Evolutionary conservation across 1,140 invertebrate genomes (phyloP).

Genomic region (Galleria mellonella): DNA sequence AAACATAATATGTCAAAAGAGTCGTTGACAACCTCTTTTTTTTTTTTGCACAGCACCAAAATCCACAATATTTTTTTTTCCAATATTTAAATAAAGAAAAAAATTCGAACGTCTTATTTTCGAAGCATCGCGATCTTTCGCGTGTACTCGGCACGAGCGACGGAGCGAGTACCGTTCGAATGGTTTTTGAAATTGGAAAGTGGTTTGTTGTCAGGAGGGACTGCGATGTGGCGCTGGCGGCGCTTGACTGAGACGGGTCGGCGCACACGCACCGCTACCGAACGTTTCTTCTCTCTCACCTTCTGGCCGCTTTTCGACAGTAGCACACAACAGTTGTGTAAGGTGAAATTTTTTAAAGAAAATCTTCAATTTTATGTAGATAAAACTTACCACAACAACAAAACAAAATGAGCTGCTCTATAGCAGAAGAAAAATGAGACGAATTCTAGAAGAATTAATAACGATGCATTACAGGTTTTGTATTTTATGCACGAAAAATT

Average conservation of each 20-base stretch:
- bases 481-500: no score
- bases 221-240: constrained; percentile 16
- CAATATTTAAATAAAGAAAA: constrained; percentile 2
- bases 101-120: constrained; percentile 2
- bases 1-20: constrained; percentile 3
- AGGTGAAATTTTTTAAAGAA: no score
- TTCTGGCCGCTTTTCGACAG: constrained; percentile 9
- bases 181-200: constrained; percentile 20
- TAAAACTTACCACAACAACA: no score
- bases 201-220: constrained; percentile 4
- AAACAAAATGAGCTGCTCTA: no score
- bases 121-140: constrained; percentile 13
- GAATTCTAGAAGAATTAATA: no score
- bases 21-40: constrained; percentile 2
- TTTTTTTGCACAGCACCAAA: constrained; percentile 13
- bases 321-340: constrained; percentile 8
- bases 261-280: constrained; percentile 15
- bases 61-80: constrained; percentile 1
- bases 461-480: no score
- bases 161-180: constrained; percentile 10
- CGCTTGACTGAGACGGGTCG: constrained; percentile 22
- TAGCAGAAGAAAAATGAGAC: no score
- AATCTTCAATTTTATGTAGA: no score
- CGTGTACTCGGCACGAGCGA: neutral
- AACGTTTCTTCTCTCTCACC: constrained; percentile 17